Percentiles rank a stretch among this genome's conserved stretches.
These are phyloP conservation scores for Cochlearius cochlearius DNA, from an alignment of 2,113 vertebrate genomes.

Conservation along the genomic window DNA sequence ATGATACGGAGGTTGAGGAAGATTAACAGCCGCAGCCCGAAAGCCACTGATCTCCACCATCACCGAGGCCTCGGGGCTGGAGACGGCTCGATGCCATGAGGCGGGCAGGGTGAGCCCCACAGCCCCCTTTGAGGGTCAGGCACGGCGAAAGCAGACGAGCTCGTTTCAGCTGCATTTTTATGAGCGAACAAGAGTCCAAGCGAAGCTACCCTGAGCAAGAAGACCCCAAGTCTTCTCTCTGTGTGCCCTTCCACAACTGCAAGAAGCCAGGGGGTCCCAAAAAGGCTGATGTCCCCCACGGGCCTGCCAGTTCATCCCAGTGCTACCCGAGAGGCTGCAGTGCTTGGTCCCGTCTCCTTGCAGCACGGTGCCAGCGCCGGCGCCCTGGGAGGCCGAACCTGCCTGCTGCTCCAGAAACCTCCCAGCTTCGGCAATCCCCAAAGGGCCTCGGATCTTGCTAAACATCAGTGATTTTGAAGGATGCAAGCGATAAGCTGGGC, in stretches of 20 bases:
- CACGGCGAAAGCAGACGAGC: rapidly evolving
- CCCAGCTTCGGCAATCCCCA: neutral
- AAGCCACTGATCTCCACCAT: rapidly evolving
- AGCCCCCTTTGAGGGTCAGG: neutral
- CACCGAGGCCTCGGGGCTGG: neutral
- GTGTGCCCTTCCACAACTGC: rapidly evolving
- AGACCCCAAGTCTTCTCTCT: neutral
- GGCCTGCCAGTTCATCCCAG: neutral
- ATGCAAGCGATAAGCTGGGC: rapidly evolving
- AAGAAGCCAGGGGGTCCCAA: neutral
- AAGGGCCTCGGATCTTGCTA: neutral
- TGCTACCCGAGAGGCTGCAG: neutral
- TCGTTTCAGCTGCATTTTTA: rapidly evolving
- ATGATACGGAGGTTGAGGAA: rapidly evolving
- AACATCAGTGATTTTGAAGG: neutral
- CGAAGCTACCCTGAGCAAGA: no score
- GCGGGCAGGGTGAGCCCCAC: neutral
- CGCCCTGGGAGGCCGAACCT: neutral
- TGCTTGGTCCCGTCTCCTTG: rapidly evolving
- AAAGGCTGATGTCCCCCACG: neutral
- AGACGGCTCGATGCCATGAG: rapidly evolving
- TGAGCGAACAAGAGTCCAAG: rapidly evolving
- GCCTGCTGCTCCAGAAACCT: neutral
- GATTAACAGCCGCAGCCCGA: neutral
- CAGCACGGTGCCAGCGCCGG: neutral